Evolutionary conservation across 2,888 invertebrate genomes (phyloP).

Genomic region (Colletes collaris): DNA sequence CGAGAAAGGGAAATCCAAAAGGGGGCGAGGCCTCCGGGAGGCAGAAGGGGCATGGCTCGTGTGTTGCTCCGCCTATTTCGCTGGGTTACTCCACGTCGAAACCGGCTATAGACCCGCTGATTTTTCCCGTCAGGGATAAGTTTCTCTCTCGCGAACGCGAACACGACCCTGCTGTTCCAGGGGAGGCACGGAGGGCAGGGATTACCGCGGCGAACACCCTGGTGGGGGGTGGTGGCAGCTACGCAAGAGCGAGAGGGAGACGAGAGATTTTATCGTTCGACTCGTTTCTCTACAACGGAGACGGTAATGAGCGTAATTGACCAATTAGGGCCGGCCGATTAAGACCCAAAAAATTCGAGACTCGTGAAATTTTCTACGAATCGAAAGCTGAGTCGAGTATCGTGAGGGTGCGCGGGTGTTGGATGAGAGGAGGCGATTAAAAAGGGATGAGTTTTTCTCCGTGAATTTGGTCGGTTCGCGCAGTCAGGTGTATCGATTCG

Average conservation of each 20-base stretch:
- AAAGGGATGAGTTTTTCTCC: conserved; percentile 4
- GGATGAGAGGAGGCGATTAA: not conserved
- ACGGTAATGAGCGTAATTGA: conserved; percentile 83
- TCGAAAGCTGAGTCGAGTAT: too few species aligned
- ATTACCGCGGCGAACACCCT: conserved; percentile 26
- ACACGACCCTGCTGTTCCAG: conserved; percentile 47
- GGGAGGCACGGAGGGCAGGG: conserved; percentile 49
- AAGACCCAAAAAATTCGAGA: conserved; percentile 70
- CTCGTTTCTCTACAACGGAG: conserved; percentile 79
- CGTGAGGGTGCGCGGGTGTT: too few species aligned
- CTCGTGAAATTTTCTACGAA: conserved; percentile 14
- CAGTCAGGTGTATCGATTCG: conserved; percentile 67
- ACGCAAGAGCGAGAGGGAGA: conserved; percentile 19
- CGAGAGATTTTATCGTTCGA: conserved; percentile 79
- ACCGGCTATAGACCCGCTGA: conserved; percentile 51
- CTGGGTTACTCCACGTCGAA: conserved; percentile 20
- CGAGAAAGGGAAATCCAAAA: conserved; percentile 59
- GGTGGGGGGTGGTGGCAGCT: conserved; percentile 27
- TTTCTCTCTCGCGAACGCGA: conserved; percentile 69
- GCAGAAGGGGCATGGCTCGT: conserved; percentile 55
- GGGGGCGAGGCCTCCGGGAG: conserved; percentile 57
- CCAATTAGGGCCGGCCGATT: conserved; percentile 81
- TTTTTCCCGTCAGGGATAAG: conserved; percentile 71
- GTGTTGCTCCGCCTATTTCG: conserved; percentile 56
- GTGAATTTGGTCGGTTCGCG: conserved; percentile 54